These are phyloP conservation scores for Dinomys branickii DNA, from an alignment of 2,113 vertebrate genomes.

Conservation along the genomic window DNA sequence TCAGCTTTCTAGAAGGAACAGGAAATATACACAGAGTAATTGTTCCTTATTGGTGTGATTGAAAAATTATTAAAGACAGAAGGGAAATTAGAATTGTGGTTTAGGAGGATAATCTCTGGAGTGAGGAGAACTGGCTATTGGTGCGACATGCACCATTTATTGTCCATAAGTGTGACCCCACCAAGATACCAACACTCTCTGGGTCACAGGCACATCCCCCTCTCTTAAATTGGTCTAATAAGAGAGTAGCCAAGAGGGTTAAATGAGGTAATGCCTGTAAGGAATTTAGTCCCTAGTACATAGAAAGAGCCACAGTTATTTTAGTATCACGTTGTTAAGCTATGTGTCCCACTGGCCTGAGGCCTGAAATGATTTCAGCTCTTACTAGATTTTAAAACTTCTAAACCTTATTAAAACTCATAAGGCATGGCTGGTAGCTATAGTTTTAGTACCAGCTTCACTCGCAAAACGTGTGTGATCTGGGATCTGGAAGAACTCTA, in stretches of 20 bases:
- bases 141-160: neutral
- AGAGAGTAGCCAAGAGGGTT: neutral
- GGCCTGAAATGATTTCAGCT: neutral
- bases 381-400: constrained; percentile 19
- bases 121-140: neutral
- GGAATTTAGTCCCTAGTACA: neutral
- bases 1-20: neutral
- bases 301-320: neutral
- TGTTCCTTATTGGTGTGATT: neutral
- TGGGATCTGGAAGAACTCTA: neutral
- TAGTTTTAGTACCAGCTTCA: neutral
- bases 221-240: neutral
- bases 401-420: neutral
- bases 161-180: neutral
- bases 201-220: neutral
- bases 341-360: neutral
- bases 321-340: neutral
- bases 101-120: neutral
- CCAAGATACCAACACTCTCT: neutral
- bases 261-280: neutral
- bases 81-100: neutral
- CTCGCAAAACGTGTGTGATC: neutral
- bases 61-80: neutral
- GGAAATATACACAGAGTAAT: neutral
- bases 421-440: neutral